These are phyloP conservation scores for Hecatera dysodea DNA, from an alignment of 2,888 invertebrate genomes.

Conservation along the genomic window DNA sequence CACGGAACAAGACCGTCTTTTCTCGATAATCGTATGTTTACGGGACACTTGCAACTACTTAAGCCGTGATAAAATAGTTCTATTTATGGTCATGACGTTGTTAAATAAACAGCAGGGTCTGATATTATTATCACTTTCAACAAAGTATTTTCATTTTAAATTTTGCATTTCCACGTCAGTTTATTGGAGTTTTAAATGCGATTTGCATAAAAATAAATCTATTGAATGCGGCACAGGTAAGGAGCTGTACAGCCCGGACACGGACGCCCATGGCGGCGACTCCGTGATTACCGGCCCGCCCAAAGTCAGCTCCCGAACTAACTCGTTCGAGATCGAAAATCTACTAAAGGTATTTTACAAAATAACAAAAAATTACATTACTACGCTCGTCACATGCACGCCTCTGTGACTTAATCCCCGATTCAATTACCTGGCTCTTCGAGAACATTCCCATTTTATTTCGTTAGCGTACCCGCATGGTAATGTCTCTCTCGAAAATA, in stretches of 20 bases:
- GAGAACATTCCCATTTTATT: slow-evolving; percentile 77
- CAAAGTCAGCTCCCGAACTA: slow-evolving; percentile 95
- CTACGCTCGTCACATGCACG: slow-evolving; percentile 69
- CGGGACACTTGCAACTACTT: background rate
- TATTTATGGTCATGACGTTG: background rate
- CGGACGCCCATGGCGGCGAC: slow-evolving; percentile 83
- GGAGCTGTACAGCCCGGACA: slow-evolving; percentile 93
- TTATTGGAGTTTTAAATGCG: background rate
- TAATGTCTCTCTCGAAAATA: slow-evolving; percentile 80
- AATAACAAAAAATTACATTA: slow-evolving; percentile 64
- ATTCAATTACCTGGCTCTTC: slow-evolving; percentile 78
- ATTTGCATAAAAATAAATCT: slow-evolving; percentile 8
- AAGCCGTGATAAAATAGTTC: background rate
- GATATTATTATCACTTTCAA: background rate
- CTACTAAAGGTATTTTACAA: slow-evolving; percentile 92
- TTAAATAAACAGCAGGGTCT: background rate
- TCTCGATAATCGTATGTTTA: slow-evolving; percentile 11
- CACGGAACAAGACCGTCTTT: background rate
- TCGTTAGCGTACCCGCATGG: slow-evolving; percentile 78
- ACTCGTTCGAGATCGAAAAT: slow-evolving; percentile 98
- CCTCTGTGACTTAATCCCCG: slow-evolving; percentile 74
- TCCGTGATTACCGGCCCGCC: slow-evolving; percentile 82
- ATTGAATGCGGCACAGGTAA: slow-evolving; percentile 89
- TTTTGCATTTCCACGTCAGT: background rate
- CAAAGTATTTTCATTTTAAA: background rate